Evolutionary conservation across 2,113 vertebrate genomes (phyloP).

Genomic region (Gobius niger): DNA sequence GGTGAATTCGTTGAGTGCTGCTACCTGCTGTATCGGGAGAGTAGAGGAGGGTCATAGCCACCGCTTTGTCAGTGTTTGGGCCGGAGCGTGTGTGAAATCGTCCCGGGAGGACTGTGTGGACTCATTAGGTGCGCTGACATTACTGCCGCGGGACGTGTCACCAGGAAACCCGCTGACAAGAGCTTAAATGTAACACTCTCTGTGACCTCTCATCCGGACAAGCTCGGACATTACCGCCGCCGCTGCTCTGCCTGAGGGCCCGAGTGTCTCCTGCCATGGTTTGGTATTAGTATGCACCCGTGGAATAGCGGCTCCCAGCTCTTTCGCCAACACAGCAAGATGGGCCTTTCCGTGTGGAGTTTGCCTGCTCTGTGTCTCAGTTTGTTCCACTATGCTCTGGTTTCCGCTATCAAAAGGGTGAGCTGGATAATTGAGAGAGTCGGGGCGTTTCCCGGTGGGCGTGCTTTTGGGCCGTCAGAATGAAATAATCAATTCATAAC

Average conservation of each 20-base stretch:
- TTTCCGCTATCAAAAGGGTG: no score
- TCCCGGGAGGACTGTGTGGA: conserved; percentile 52
- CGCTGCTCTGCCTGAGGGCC: conserved; percentile 35
- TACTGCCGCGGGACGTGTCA: conserved; percentile 47
- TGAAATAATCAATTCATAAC: no score
- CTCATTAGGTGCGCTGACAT: conserved; percentile 64
- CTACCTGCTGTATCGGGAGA: conserved; percentile 15
- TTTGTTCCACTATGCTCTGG: no score
- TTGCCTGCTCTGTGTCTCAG: no score
- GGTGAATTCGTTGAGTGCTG: conserved; percentile 42
- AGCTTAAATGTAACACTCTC: conserved; percentile 58
- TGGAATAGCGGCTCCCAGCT: no score
- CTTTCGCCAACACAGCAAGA: no score
- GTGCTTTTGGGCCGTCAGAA: no score
- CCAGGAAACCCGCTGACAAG: conserved; percentile 55
- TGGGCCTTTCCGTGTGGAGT: no score
- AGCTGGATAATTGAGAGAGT: no score
- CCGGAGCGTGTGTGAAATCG: conserved; percentile 33
- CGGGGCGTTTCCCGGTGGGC: no score
- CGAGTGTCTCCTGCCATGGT: conserved; percentile 9
- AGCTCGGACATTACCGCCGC: conserved; percentile 19
- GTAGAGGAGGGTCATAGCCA: conserved; percentile 35
- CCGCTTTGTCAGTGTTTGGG: conserved; percentile 64
- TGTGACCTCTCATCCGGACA: conserved; percentile 45
- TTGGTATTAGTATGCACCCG: no score